These are phyloP conservation scores for Anoplolepis gracilipes DNA, from an alignment of 1,140 invertebrate genomes.

Conservation along the genomic window DNA sequence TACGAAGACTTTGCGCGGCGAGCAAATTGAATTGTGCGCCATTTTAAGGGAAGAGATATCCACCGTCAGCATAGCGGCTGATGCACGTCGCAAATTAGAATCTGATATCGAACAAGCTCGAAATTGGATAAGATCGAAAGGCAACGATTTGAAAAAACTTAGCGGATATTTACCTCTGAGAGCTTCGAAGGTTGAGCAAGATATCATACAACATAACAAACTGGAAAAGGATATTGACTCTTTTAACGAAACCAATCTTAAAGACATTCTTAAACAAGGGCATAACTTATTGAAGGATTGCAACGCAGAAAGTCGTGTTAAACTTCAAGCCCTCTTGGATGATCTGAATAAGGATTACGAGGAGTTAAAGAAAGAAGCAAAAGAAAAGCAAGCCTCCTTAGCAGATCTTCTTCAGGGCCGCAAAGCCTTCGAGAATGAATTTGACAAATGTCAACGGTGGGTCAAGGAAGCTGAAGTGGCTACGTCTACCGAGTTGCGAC, in stretches of 20 bases:
- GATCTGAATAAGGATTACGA: slow-evolving; percentile 90
- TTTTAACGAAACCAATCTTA: slow-evolving; percentile 91
- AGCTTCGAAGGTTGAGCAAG: slow-evolving; percentile 91
- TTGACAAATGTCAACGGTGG: slow-evolving; percentile 94
- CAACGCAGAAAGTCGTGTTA: slow-evolving; percentile 89
- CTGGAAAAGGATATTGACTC: slow-evolving; percentile 92
- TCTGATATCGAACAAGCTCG: slow-evolving; percentile 91
- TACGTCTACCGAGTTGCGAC: slow-evolving; percentile 91
- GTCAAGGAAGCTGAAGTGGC: slow-evolving; percentile 95
- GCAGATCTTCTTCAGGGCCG: slow-evolving; percentile 91
- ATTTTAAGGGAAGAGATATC: slow-evolving; percentile 91
- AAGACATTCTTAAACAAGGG: slow-evolving; percentile 91
- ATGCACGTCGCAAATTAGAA: slow-evolving; percentile 92
- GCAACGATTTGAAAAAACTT: slow-evolving; percentile 91
- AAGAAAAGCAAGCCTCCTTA: slow-evolving; percentile 91
- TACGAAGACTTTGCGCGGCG: slow-evolving; percentile 88
- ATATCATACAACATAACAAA: slow-evolving; percentile 91
- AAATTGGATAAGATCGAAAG: slow-evolving; percentile 92
- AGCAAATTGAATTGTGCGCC: slow-evolving; percentile 90
- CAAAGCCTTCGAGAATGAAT: slow-evolving; percentile 92
- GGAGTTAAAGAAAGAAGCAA: slow-evolving; percentile 89
- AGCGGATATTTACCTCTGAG: slow-evolving; percentile 91
- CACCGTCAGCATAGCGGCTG: slow-evolving; percentile 88
- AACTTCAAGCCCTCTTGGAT: slow-evolving; percentile 89
- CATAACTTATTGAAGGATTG: slow-evolving; percentile 93